Evolutionary conservation across 2,113 vertebrate species (phyloP).

Genomic region (Neolamprologus modestus): DNA sequence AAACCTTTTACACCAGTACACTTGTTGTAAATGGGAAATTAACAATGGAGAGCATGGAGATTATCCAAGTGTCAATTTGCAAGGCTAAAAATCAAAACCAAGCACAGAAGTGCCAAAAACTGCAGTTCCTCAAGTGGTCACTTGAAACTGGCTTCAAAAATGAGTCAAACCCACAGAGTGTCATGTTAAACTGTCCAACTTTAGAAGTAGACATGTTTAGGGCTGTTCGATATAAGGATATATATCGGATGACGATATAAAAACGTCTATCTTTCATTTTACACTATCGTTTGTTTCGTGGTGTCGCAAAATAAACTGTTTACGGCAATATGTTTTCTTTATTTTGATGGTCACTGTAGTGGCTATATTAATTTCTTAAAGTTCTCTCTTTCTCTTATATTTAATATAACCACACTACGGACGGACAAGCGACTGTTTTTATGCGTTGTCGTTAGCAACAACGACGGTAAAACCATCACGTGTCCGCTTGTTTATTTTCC

Average conservation of each 20-base stretch:
- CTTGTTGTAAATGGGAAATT: neutral
- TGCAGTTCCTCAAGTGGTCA: neutral
- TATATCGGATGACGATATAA: too few species aligned
- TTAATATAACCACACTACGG: rapidly evolving
- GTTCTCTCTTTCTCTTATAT: too few species aligned
- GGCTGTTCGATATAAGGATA: too few species aligned
- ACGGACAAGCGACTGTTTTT: too few species aligned
- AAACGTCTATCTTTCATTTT: too few species aligned
- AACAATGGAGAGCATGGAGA: neutral
- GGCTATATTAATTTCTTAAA: too few species aligned
- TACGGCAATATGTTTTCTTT: too few species aligned
- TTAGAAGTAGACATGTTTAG: neutral
- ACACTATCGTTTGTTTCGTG: rapidly evolving
- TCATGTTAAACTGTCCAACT: rapidly evolving
- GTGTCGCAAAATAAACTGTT: too few species aligned
- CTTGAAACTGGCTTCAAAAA: neutral
- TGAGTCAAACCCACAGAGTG: neutral
- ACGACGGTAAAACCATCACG: rapidly evolving
- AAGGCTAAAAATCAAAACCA: neutral
- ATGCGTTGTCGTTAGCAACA: rapidly evolving
- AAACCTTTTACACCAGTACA: neutral
- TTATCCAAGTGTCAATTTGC: neutral
- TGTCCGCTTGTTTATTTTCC: rapidly evolving
- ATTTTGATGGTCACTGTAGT: too few species aligned
- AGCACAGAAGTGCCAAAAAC: neutral